Conservation (phyloP, 2,113 vertebrate genomes). For the Scomber colias region DNA sequence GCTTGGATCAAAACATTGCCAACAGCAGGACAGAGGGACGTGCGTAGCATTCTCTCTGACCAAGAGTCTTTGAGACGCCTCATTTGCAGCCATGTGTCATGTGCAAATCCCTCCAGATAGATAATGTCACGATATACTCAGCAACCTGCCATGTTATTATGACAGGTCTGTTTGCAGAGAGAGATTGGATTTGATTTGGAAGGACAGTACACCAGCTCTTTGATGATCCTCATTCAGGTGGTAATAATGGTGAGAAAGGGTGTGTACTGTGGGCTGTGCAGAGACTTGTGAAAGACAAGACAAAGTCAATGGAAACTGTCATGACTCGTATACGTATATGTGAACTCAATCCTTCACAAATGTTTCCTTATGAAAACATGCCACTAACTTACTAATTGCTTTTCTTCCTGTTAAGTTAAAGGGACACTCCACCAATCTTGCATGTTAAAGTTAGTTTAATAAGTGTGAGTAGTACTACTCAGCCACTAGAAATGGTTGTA, state of each 20-base stretch:
- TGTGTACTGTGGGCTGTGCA: not conserved
- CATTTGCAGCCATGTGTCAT: conserved; percentile 66
- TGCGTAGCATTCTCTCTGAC: conserved; percentile 56
- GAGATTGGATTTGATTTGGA: conserved; percentile 65
- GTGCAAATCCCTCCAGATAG: conserved; percentile 69
- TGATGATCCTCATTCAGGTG: conserved; percentile 42
- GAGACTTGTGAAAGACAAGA: conserved; percentile 55
- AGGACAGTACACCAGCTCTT: conserved; percentile 35
- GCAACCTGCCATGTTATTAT: conserved; percentile 58
- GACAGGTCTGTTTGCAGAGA: conserved; percentile 62
- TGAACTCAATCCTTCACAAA: not conserved
- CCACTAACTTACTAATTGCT: conserved; percentile 22
- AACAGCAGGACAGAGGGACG: conserved; percentile 47
- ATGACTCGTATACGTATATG: conserved; percentile 24
- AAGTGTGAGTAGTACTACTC: not conserved
- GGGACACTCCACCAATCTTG: not conserved
- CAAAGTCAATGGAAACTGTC: conserved; percentile 59
- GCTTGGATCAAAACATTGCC: conserved; percentile 65
- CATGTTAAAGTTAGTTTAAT: conserved; percentile 35
- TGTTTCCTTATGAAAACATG: conserved; percentile 17
- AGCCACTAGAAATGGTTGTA: conserved; percentile 9
- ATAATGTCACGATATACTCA: conserved; percentile 60
- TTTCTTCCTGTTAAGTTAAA: too few species aligned
- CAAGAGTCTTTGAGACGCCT: conserved; percentile 60
- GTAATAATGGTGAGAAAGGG: conserved; percentile 14